Percentiles rank a stretch among this genome's conserved stretches.
These are phyloP conservation scores for Thinocorus orbignyianus DNA, from an alignment of 2,113 vertebrate species.

Conservation along the genomic window DNA sequence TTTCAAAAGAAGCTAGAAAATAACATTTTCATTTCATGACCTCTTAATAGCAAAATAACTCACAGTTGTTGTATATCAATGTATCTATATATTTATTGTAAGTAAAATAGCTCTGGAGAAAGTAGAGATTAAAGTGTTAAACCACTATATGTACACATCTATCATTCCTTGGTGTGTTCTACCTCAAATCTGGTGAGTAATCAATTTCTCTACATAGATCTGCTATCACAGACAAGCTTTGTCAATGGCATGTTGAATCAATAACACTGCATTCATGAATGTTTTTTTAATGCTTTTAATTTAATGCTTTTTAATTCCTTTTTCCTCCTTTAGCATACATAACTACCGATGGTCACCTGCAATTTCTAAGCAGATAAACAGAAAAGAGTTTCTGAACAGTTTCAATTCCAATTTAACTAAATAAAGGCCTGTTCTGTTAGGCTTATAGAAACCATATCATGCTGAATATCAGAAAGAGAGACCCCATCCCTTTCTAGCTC, in stretches of 20 bases:
- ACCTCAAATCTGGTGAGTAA: background rate
- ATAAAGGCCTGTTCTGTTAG: background rate
- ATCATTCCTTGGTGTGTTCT: background rate
- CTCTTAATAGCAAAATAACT: background rate
- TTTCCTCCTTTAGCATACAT: background rate
- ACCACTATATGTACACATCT: fast-evolving
- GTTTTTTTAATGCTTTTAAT: background rate
- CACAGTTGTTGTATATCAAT: background rate
- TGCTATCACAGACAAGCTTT: background rate
- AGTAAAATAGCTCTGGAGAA: background rate
- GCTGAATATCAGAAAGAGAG: background rate
- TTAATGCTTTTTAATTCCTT: background rate
- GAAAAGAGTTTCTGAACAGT: background rate
- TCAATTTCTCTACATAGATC: background rate
- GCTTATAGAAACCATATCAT: background rate
- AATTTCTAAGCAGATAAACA: background rate
- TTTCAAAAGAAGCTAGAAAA: background rate
- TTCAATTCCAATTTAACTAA: background rate
- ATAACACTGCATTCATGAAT: background rate
- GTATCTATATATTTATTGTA: background rate
- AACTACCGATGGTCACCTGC: background rate
- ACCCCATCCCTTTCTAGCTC: background rate
- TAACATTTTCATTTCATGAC: background rate
- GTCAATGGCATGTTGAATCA: background rate
- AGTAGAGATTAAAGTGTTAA: background rate